A percentile compares a stretch with the other conserved stretches of the same genome.
phyloP scores from a whole-genome alignment of 2,797 vertebrate genomes.

The Bradypus variegatus region DNA sequence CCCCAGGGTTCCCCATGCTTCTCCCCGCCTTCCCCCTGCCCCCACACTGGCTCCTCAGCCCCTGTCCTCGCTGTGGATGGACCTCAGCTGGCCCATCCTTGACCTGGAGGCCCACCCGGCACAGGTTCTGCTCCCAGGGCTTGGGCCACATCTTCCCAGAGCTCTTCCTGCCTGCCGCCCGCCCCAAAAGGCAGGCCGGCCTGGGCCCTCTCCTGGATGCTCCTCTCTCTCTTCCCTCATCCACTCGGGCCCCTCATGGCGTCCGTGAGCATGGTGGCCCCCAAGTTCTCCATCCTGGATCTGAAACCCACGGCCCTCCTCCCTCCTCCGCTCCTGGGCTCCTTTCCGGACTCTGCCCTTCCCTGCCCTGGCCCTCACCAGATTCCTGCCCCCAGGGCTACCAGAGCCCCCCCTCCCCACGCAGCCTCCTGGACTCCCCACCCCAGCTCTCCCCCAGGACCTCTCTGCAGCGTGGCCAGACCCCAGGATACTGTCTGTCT shows the following conservation, averaged over 20 bases:
- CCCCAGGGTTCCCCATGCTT: neutral
- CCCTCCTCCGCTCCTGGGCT: accelerated
- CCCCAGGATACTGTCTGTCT: neutral
- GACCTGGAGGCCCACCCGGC: neutral
- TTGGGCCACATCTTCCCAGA: neutral
- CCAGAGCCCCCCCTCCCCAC: no score
- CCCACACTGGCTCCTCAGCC: neutral
- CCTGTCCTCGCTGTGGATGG: neutral
- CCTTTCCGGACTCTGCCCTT: neutral
- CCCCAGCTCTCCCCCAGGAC: neutral
- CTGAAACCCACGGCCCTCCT: no score
- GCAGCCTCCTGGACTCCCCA: neutral
- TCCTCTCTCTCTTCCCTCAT: neutral
- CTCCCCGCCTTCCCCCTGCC: no score
- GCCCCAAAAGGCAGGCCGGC: neutral
- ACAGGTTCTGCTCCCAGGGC: neutral
- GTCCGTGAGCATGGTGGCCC: neutral
- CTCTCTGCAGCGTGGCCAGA: neutral
- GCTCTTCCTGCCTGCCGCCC: neutral
- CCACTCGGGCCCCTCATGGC: neutral
- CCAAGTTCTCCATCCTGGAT: neutral
- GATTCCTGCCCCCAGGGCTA: neutral
- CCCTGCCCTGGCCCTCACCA: accelerated
- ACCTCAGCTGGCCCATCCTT: neutral
- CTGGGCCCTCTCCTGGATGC: neutral